Conservation (phyloP, 2,888 invertebrate genomes). For the Formica aserva region DNA sequence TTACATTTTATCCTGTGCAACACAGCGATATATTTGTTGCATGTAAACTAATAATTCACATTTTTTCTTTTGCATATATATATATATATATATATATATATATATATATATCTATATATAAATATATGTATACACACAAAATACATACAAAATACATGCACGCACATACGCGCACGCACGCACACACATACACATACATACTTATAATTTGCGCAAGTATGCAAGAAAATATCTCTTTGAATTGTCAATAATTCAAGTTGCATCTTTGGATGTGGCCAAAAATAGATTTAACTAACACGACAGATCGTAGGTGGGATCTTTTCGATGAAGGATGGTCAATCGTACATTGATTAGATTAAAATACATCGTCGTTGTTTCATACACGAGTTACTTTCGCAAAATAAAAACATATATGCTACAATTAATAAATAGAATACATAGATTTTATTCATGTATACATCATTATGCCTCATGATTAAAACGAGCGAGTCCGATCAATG, state of each 20-base stretch:
- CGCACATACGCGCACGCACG: not conserved
- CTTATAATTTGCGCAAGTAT: constrained; percentile 76
- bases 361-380: constrained; percentile 29
- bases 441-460: constrained; percentile 19
- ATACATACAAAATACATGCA: not conserved
- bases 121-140: not conserved
- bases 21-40: constrained; percentile 57
- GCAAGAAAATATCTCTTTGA: constrained; percentile 79
- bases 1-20: constrained; percentile 73
- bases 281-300: constrained; percentile 77
- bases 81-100: not conserved
- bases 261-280: constrained; percentile 77
- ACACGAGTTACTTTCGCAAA: constrained; percentile 4
- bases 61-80: constrained; percentile 1
- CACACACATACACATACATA: constrained; percentile 70
- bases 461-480: constrained; percentile 18
- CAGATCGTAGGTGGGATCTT: constrained; percentile 68
- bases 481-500: constrained; percentile 25
- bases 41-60: constrained; percentile 55
- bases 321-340: constrained; percentile 73
- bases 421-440: constrained; percentile 15
- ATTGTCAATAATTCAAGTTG: constrained; percentile 74
- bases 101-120: not conserved
- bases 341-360: constrained; percentile 47
- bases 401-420: constrained; percentile 11